Percentiles rank a stretch among this genome's conserved stretches.
phyloP scores from a whole-genome alignment of 2,888 invertebrate species.

The Junonia oenone region DNA sequence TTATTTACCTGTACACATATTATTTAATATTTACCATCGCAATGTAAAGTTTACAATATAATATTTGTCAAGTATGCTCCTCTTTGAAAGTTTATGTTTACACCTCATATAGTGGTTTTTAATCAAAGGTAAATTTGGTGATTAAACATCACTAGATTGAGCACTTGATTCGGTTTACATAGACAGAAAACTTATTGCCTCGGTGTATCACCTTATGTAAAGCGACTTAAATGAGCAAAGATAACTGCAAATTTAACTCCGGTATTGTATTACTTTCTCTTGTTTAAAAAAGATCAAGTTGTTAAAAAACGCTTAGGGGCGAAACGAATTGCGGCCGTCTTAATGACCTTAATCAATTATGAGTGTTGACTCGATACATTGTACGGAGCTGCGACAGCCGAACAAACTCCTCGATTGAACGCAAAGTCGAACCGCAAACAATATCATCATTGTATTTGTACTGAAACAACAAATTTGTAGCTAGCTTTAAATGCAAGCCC shows the following conservation, averaged over 20 bases:
- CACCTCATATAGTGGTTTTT: slow-evolving; percentile 64
- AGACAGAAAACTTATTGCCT: slow-evolving; percentile 5
- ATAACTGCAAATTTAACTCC: background rate
- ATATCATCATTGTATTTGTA: slow-evolving; percentile 77
- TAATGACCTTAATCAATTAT: slow-evolving; percentile 53
- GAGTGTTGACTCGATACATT: slow-evolving; percentile 58
- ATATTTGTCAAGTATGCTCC: slow-evolving; percentile 76
- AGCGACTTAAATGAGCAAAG: background rate
- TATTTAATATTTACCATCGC: slow-evolving; percentile 75
- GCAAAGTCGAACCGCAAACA: slow-evolving; percentile 75
- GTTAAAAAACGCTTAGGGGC: slow-evolving; percentile 21
- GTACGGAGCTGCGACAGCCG: slow-evolving; percentile 47
- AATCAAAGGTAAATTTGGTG: slow-evolving; percentile 72
- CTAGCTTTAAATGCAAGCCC: slow-evolving; percentile 76
- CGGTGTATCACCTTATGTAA: background rate
- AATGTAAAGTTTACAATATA: slow-evolving; percentile 76
- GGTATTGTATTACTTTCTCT: background rate
- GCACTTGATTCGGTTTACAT: slow-evolving; percentile 21
- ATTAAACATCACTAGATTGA: slow-evolving; percentile 45
- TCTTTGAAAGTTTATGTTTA: slow-evolving; percentile 72
- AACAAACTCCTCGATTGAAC: slow-evolving; percentile 74
- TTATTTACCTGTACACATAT: slow-evolving; percentile 73
- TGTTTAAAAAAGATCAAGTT: slow-evolving; percentile 3
- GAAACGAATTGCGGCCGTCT: slow-evolving; percentile 43
- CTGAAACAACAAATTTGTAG: slow-evolving; percentile 79